Percentiles rank a stretch among this genome's conserved stretches.
Conservation (phyloP, 2,797 vertebrate species). For the Helostoma temminkii region DNA sequence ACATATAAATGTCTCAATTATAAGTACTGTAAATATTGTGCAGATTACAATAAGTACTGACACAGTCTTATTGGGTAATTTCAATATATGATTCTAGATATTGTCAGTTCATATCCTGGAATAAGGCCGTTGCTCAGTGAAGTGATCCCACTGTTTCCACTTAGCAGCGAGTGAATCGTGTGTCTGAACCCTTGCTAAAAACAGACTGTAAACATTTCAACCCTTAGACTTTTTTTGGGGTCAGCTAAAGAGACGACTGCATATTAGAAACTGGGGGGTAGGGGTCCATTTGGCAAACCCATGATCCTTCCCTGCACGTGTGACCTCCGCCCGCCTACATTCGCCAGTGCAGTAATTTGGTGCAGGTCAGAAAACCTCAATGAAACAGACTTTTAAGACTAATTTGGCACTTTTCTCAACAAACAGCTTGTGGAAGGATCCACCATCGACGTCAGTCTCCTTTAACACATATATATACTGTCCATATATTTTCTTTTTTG, state of each 20-base stretch:
- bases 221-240: constrained; percentile 42
- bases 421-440: constrained; percentile 47
- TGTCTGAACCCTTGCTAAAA: constrained; percentile 63
- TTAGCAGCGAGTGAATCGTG: constrained; percentile 77
- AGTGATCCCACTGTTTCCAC: constrained; percentile 39
- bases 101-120: constrained; percentile 26
- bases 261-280: background rate
- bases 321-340: constrained; percentile 55
- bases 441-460: constrained; percentile 66
- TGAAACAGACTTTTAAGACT: constrained; percentile 67
- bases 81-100: background rate
- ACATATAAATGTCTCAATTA: constrained; percentile 35
- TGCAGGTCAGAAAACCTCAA: constrained; percentile 51
- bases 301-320: constrained; percentile 59
- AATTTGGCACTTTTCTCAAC: constrained; percentile 81
- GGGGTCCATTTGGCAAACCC: constrained; percentile 55
- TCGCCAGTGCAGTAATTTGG: constrained; percentile 59
- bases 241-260: constrained; percentile 64
- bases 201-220: constrained; percentile 72
- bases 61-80: constrained; percentile 41
- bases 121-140: constrained; percentile 56
- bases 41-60: constrained; percentile 24
- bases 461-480: constrained; percentile 61
- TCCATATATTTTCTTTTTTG: constrained; percentile 49
- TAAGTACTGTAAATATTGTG: constrained; percentile 51